phyloP scores from a whole-genome alignment of 2,888 invertebrate species.

The Kuschelorhynchus macadamiae region DNA sequence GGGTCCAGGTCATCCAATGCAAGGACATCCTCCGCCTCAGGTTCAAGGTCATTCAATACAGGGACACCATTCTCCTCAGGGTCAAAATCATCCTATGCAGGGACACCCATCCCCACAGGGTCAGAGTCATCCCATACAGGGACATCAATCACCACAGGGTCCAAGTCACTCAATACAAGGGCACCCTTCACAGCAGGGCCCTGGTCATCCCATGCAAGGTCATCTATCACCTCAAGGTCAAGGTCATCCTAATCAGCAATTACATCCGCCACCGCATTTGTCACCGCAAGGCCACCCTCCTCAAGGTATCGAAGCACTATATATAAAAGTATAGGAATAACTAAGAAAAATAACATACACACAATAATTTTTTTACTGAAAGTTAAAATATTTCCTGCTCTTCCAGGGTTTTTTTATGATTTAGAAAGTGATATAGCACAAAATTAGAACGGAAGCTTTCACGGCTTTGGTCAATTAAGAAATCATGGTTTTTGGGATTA shows the following conservation, averaged over 20 bases:
- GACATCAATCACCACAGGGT: slow-evolving; percentile 26
- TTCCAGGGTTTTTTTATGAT: no score
- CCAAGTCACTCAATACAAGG: slow-evolving; percentile 19
- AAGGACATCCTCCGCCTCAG: slow-evolving; percentile 21
- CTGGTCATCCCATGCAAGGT: neutral
- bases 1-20: slow-evolving; percentile 1
- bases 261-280: slow-evolving; percentile 27
- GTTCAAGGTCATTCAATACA: slow-evolving; percentile 9
- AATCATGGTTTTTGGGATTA: no score
- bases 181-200: slow-evolving; percentile 13
- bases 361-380: no score
- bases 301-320: slow-evolving; percentile 38
- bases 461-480: no score
- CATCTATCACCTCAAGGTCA: slow-evolving; percentile 19
- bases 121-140: slow-evolving; percentile 30
- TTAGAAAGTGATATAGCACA: no score
- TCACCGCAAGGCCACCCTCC: slow-evolving; percentile 43
- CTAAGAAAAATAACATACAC: no score
- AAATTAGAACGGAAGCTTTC: no score
- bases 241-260: slow-evolving; percentile 20
- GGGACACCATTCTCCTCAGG: slow-evolving; percentile 16
- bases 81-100: slow-evolving; percentile 6
- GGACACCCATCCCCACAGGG: slow-evolving; percentile 18
- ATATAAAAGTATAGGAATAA: no score
- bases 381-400: no score